phyloP scores from a whole-genome alignment of 2,113 vertebrate species.

The Microcebus tavaratra region DNA sequence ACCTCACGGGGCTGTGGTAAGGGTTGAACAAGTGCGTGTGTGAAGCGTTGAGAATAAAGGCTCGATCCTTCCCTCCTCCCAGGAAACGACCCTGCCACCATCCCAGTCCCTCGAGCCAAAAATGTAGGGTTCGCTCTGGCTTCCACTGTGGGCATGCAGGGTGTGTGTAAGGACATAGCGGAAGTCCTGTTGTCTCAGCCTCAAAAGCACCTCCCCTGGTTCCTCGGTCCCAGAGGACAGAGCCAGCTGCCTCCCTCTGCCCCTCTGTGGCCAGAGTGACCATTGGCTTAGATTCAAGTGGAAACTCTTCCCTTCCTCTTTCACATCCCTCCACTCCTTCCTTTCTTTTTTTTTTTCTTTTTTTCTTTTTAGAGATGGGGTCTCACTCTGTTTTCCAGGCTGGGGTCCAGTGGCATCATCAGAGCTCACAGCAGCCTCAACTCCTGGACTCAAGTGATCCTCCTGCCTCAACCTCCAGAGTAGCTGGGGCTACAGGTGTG shows the following conservation, averaged over 20 bases:
- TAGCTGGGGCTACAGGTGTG: no score
- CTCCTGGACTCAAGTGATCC: no score
- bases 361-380: no score
- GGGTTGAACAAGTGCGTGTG: neutral
- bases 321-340: neutral
- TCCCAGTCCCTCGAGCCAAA: neutral
- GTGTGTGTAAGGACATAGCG: neutral
- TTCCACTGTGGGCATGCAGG: accelerated
- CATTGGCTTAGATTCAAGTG: neutral
- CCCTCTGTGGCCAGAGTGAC: neutral
- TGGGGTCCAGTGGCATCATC: no score
- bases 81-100: neutral
- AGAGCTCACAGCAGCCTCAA: no score
- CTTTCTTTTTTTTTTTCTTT: neutral
- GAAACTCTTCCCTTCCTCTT: neutral
- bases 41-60: neutral
- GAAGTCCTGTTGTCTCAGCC: neutral
- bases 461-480: no score
- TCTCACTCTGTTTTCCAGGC: no score
- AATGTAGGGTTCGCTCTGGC: accelerated
- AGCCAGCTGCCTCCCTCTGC: neutral
- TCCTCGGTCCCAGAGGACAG: accelerated
- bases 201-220: neutral
- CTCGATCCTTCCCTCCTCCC: neutral
- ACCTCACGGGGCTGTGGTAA: neutral